These are phyloP conservation scores for Oriolus oriolus DNA, from an alignment of 2,113 vertebrate genomes.

Conservation along the genomic window DNA sequence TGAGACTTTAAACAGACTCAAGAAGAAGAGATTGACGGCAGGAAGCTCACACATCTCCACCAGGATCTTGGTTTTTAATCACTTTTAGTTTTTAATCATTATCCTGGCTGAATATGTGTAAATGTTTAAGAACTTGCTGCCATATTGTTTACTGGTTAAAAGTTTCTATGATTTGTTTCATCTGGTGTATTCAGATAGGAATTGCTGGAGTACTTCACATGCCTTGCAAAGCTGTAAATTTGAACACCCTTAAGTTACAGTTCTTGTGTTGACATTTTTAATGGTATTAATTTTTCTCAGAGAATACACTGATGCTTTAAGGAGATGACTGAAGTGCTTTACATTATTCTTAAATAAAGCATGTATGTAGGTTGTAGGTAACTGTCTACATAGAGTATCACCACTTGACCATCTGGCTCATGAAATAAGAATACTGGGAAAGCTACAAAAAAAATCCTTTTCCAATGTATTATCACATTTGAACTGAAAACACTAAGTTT, in stretches of 20 bases:
- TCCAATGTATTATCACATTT: not conserved
- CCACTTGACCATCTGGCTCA: not conserved
- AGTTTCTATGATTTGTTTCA: not conserved
- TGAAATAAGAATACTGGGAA: not conserved
- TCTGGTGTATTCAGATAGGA: not conserved
- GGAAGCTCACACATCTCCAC: not conserved
- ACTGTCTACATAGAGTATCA: not conserved
- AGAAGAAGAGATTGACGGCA: not conserved
- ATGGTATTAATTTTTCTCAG: not conserved
- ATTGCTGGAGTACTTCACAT: not conserved
- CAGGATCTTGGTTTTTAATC: not conserved
- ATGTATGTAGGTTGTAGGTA: fast-evolving
- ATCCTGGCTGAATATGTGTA: not conserved
- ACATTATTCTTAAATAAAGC: not conserved
- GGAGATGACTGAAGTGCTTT: not conserved
- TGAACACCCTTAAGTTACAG: not conserved
- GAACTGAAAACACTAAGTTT: not conserved
- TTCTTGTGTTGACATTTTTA: not conserved
- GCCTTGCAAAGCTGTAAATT: not conserved
- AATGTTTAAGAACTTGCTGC: not conserved
- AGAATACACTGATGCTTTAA: not conserved
- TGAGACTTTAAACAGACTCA: not conserved
- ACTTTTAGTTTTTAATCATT: not conserved
- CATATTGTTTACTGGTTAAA: not conserved
- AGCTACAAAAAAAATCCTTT: not conserved